A percentile compares a stretch with the other conserved stretches of the same genome.
phyloP scores from a whole-genome alignment of 2,888 invertebrate species.

The Ochlodes sylvanus region DNA sequence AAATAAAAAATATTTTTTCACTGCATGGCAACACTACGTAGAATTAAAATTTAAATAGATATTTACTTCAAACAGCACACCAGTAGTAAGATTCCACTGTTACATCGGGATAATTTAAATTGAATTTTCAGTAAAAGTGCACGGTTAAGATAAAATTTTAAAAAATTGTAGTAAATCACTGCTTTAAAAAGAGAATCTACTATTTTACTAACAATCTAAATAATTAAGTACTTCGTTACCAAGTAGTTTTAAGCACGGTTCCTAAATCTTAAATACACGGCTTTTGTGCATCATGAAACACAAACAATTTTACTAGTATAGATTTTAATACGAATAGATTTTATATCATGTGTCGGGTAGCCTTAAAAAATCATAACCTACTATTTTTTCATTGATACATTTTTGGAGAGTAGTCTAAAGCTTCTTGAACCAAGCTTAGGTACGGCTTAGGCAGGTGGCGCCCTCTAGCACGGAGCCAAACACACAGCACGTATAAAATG shows the following conservation, averaged over 20 bases:
- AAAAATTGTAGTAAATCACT: background rate
- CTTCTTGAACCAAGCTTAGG: too few relatives aligned
- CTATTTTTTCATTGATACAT: too few relatives aligned
- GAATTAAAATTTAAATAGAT: background rate
- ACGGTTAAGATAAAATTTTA: background rate
- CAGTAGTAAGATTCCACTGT: background rate
- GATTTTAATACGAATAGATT: too few relatives aligned
- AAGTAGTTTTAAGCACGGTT: constrained; percentile 3
- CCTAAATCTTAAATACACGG: background rate
- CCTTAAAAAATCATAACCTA: too few relatives aligned
- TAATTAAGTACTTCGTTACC: constrained; percentile 10
- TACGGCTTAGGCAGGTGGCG: background rate
- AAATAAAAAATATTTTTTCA: constrained; percentile 13
- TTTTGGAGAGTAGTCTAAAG: too few relatives aligned
- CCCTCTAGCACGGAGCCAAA: background rate
- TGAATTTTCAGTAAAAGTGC: background rate
- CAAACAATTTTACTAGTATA: too few relatives aligned
- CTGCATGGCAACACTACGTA: background rate
- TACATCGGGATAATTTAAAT: background rate
- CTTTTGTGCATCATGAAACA: background rate
- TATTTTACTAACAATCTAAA: background rate
- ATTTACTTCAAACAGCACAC: background rate
- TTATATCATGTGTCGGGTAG: too few relatives aligned
- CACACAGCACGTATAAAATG: background rate
- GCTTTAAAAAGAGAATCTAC: constrained; percentile 1